Percentiles rank a stretch among this genome's conserved stretches.
Conservation (phyloP, 2,113 vertebrate species). For the Rostratula benghalensis region DNA sequence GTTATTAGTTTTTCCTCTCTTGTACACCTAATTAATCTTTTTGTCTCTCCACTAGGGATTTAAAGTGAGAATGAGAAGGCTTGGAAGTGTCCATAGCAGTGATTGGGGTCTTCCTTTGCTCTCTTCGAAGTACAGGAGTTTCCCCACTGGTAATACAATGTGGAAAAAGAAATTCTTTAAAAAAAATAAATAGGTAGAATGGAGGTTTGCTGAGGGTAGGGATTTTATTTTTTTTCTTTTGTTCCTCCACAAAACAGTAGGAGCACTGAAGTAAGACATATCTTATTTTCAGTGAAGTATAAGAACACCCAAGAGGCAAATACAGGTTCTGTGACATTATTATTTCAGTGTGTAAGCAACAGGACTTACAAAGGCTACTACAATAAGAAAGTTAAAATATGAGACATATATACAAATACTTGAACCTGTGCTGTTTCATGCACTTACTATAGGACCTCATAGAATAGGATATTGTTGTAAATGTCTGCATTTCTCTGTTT, state of each 20-base stretch:
- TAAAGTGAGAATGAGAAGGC: neutral
- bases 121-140: neutral
- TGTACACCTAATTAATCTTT: neutral
- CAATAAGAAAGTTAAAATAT: neutral
- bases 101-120: neutral
- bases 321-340: neutral
- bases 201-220: accelerated
- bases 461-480: neutral
- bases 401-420: neutral
- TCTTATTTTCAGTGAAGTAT: neutral
- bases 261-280: neutral
- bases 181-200: neutral
- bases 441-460: neutral
- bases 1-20: neutral
- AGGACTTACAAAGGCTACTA: neutral
- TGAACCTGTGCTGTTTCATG: neutral
- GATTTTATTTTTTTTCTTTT: neutral
- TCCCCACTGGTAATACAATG: neutral
- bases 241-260: neutral
- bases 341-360: neutral
- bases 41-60: neutral
- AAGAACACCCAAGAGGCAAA: neutral
- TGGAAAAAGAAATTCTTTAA: neutral
- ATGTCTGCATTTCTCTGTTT: neutral
- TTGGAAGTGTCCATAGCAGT: neutral